Base-by-base conservation (phyloP, 2,113 vertebrate species). In the Anguilla rostrata region DNA sequence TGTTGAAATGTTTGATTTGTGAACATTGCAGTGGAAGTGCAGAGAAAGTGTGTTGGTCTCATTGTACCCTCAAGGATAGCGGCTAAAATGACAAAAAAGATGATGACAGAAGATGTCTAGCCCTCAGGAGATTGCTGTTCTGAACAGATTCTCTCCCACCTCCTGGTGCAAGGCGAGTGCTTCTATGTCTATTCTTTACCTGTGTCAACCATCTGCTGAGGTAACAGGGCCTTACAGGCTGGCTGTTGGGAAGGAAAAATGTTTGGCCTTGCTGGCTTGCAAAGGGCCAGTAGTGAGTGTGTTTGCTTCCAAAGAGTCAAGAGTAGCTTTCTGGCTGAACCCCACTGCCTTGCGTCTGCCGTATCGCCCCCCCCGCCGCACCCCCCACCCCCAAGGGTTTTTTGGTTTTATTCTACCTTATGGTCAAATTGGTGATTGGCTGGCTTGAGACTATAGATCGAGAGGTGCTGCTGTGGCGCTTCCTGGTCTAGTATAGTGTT, bases 141-240 rank as follows among this genome's bases (percentile, higher is more conserved):
- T 80, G 46, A 87, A 63, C 87, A 89, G 87, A 82, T 89, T 75
- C 34, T 66, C 39, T 34, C 84, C 71, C 83, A 53, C 86, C 79
- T 71, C 43, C 39, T 34, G 11, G 66, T 14, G 78, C 8, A 46
- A 22, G 22, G 14, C 80, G 84, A 87, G 78, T 60, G 78, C 56
- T 90, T 56, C n/a, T 39, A 43, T 85, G 85, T 43, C 83, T 29
- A 29, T 60, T 60, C 84, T 80, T 86, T 88, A 87, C 89, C 89
- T 88, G 84, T 41, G 57, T 53, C 39, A 39, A 40, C 89, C 90
- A 89, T 91, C 90, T 91, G 89, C 78, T 84, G 1, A 3, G 29
- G 18, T 86, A 83, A 87, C 79, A 56, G 16, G 14, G 18, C 49
- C 40, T 5, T 53, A 26, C 78, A n/a, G 16, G 49, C 60, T 78